These are phyloP conservation scores for Neodiprion fabricii DNA, from an alignment of 1,140 invertebrate genomes.

Conservation along the genomic window DNA sequence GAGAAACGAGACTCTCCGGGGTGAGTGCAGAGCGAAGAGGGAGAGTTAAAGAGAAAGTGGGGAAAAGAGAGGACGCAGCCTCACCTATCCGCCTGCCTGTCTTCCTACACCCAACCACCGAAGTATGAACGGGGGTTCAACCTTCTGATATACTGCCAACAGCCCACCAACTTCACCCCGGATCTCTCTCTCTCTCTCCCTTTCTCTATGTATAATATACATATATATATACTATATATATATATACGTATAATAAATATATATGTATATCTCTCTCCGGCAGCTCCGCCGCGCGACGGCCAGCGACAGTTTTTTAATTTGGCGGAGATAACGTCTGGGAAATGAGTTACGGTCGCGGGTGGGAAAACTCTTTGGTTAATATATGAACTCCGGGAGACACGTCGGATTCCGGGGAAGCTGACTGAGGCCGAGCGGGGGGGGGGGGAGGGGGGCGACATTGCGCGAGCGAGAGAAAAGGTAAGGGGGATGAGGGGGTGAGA, in stretches of 20 bases:
- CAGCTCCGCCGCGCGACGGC: not conserved
- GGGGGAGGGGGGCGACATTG: not conserved
- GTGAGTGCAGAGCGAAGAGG: not conserved
- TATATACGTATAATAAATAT: no score
- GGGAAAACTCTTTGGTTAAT: constrained; percentile 7
- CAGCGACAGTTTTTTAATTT: constrained; percentile 5
- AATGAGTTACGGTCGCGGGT: not conserved
- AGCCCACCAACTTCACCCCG: constrained; percentile 26
- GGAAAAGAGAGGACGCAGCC: constrained; percentile 12
- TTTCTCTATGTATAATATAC: no score
- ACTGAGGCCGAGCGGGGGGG: not conserved
- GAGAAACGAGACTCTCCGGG: not conserved
- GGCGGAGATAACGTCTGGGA: constrained; percentile 3
- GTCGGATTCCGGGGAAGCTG: no score
- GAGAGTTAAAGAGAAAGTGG: no score
- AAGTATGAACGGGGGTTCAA: not conserved
- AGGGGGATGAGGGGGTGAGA: not conserved
- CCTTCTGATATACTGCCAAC: constrained; percentile 33
- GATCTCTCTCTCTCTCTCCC: not conserved
- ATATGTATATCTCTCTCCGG: no score
- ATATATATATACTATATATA: no score
- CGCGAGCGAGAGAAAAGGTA: no score
- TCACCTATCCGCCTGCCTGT: no score
- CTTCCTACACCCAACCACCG: no score
- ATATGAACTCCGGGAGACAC: not conserved